A percentile compares a stretch with the other conserved stretches of the same genome.
Conservation (phyloP, 2,888 invertebrate species). For the Rhaphigaster nebulosa region DNA sequence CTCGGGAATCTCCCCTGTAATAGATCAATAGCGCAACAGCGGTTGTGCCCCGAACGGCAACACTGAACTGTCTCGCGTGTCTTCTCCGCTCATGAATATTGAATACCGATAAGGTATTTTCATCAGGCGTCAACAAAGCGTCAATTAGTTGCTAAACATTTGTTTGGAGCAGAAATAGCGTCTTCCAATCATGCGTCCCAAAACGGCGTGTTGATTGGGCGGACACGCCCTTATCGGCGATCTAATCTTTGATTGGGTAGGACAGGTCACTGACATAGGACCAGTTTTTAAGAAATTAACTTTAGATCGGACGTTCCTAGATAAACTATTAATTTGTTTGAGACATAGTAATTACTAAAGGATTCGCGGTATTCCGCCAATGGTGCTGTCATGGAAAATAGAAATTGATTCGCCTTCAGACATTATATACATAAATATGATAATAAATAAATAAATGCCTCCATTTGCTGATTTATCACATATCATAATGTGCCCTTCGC, state of each 20-base stretch:
- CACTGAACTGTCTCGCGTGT: constrained; percentile 55
- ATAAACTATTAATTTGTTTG: constrained; percentile 5
- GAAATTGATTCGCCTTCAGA: not conserved
- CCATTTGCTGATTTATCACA: too few species aligned
- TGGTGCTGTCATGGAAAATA: not conserved
- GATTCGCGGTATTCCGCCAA: not conserved
- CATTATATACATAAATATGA: not conserved
- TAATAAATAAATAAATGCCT: too few species aligned
- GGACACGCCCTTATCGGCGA: not conserved
- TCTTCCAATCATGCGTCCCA: not conserved
- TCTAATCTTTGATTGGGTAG: constrained; percentile 16
- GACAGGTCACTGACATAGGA: constrained; percentile 32
- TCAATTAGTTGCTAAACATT: constrained; percentile 43
- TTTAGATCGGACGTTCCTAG: not conserved
- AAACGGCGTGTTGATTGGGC: constrained; percentile 16
- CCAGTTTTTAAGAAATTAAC: constrained; percentile 42
- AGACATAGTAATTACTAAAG: not conserved
- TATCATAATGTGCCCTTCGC: too few species aligned
- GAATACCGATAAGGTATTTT: constrained; percentile 14
- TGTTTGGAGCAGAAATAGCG: not conserved
- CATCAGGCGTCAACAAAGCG: not conserved
- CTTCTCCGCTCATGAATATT: constrained; percentile 27
- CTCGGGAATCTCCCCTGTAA: constrained; percentile 53
- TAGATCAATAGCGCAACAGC: constrained; percentile 60
- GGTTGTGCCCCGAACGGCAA: constrained; percentile 55